Conservation (phyloP, 2,888 invertebrate species). For the Aricia artaxerxes region DNA sequence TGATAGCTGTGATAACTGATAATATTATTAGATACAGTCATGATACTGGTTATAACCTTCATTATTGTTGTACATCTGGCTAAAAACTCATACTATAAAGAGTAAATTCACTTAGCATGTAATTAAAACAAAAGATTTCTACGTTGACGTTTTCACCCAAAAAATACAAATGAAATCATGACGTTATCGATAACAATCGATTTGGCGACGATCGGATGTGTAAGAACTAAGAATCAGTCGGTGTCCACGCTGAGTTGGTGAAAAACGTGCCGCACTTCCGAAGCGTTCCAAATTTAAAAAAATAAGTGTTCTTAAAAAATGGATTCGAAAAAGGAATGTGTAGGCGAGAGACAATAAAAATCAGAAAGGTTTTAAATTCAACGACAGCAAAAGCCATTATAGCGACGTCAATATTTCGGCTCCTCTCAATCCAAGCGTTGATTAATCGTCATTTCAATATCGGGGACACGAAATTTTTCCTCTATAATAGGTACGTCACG, state of each 20-base stretch:
- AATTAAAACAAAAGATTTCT: too few relatives aligned
- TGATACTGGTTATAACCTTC: too few relatives aligned
- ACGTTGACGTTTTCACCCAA: too few relatives aligned
- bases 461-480: constrained; percentile 20
- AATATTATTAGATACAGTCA: too few relatives aligned
- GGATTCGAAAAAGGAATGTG: neutral
- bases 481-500: constrained; percentile 14
- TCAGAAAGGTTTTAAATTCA: constrained; percentile 23
- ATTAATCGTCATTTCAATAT: constrained; percentile 10
- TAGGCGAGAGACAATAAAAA: neutral
- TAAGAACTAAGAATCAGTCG: neutral
- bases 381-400: constrained; percentile 18
- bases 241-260: neutral
- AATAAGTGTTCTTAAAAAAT: neutral
- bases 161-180: neutral
- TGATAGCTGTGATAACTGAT: too few relatives aligned
- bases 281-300: neutral
- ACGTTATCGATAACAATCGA: neutral
- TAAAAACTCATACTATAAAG: too few relatives aligned
- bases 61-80: too few relatives aligned
- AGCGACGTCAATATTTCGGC: constrained; percentile 21
- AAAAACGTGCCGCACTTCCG: neutral
- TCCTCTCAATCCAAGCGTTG: constrained; percentile 25
- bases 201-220: neutral
- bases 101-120: too few relatives aligned